Evolutionary conservation across 2,113 vertebrate genomes (phyloP).

Genomic region (Anhinga anhinga): DNA sequence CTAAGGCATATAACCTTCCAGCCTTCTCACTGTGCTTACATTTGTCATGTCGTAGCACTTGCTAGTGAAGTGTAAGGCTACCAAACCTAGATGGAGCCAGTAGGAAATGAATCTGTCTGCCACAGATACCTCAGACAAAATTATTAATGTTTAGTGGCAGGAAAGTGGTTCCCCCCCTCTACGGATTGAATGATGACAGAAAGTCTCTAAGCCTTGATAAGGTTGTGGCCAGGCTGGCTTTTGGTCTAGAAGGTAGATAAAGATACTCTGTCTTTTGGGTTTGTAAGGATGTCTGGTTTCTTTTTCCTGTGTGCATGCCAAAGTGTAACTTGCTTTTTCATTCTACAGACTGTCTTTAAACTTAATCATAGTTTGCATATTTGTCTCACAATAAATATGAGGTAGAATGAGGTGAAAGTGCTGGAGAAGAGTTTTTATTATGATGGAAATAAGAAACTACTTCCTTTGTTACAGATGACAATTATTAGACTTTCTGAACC

Average conservation of each 20-base stretch:
- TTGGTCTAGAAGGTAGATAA: conserved; percentile 56
- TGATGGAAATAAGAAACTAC: conserved; percentile 35
- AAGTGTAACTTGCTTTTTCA: conserved; percentile 23
- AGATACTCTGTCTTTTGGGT: conserved; percentile 3
- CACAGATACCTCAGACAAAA: conserved; percentile 61
- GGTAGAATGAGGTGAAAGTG: neutral
- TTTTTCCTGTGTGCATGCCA: conserved; percentile 38
- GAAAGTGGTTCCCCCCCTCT: conserved; percentile 23
- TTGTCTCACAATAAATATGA: conserved; percentile 51
- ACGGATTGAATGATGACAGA: conserved; percentile 54
- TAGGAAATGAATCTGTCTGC: conserved; percentile 66
- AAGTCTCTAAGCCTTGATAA: conserved; percentile 63
- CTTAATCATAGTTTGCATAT: conserved; percentile 26
- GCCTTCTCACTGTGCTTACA: conserved; percentile 39
- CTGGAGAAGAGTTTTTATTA: neutral
- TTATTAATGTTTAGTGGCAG: conserved; percentile 63
- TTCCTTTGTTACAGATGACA: neutral
- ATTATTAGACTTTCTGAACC: neutral
- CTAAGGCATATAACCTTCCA: conserved; percentile 14
- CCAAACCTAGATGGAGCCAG: conserved; percentile 55
- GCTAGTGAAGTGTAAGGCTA: conserved; percentile 3
- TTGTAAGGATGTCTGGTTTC: conserved; percentile 53
- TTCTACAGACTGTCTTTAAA: conserved; percentile 52
- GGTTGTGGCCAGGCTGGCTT: neutral
- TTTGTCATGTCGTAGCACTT: conserved; percentile 42